Evolutionary conservation across 2,888 invertebrate species (phyloP).

Genomic region (Aleiodes testaceus): DNA sequence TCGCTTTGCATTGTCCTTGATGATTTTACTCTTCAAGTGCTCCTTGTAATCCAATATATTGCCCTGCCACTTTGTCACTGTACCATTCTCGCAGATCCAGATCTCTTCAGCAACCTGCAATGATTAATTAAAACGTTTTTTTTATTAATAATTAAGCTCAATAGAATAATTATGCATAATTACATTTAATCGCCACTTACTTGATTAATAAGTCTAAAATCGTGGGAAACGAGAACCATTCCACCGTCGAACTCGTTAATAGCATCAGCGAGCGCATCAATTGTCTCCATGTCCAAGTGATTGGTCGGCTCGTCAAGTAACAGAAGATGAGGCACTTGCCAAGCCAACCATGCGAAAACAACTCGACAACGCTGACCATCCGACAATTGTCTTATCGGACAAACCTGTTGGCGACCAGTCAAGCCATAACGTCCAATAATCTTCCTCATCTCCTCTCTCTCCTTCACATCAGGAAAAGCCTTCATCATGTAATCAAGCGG

Average conservation of each 20-base stretch:
- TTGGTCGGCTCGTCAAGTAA: slow-evolving; percentile 92
- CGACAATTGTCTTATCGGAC: slow-evolving; percentile 94
- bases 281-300: slow-evolving; percentile 98
- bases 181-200: slow-evolving; percentile 73
- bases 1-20: slow-evolving; percentile 78
- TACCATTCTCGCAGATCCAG: slow-evolving; percentile 98
- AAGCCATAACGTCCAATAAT: slow-evolving; percentile 98
- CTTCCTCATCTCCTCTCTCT: slow-evolving; percentile 98
- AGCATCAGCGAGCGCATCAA: slow-evolving; percentile 98
- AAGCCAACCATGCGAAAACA: slow-evolving; percentile 98
- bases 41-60: slow-evolving; percentile 97
- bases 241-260: slow-evolving; percentile 98
- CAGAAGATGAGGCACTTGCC: slow-evolving; percentile 96
- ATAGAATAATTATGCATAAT: slow-evolving; percentile 20
- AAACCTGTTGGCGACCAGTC: slow-evolving; percentile 95
- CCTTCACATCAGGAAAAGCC: slow-evolving; percentile 96
- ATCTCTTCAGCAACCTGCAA: slow-evolving; percentile 97
- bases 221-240: slow-evolving; percentile 99
- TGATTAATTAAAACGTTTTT: slow-evolving; percentile 15
- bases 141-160: neutral
- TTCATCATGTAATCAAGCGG: slow-evolving; percentile 99
- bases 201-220: slow-evolving; percentile 99
- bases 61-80: slow-evolving; percentile 97
- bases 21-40: slow-evolving; percentile 89
- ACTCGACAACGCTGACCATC: slow-evolving; percentile 99